phyloP scores from a whole-genome alignment of 2,113 vertebrate species.

The Grammomys dolichurus region DNA sequence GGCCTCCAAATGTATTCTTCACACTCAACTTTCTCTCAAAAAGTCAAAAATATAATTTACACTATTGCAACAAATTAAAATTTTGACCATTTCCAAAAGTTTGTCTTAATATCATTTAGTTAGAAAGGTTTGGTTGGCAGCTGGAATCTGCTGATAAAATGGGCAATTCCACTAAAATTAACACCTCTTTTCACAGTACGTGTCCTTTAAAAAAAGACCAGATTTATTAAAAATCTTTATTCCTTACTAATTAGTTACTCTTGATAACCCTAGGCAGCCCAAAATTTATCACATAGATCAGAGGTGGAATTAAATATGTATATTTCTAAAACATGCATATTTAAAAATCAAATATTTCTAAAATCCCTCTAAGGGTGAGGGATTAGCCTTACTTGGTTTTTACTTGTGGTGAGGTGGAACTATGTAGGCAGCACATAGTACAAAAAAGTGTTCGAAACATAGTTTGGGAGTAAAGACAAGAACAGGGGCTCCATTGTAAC shows the following conservation, averaged over 20 bases:
- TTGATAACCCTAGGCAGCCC: neutral
- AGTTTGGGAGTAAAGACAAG: neutral
- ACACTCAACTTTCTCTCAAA: neutral
- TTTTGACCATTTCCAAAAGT: neutral
- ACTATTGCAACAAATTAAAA: neutral
- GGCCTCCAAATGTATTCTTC: neutral
- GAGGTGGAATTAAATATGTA: neutral
- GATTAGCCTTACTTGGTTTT: too few species aligned
- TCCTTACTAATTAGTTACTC: neutral
- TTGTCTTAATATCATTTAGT: conserved; percentile 18
- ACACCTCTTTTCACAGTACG: neutral
- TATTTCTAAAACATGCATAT: neutral
- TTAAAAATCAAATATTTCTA: too few species aligned
- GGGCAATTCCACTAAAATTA: neutral
- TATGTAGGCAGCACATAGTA: too few species aligned
- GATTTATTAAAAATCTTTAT: neutral
- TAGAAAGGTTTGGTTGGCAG: neutral
- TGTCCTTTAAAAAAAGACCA: neutral
- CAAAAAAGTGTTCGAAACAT: neutral
- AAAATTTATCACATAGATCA: neutral
- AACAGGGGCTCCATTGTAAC: rapidly evolving
- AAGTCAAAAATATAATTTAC: neutral
- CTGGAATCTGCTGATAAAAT: conserved; percentile 55
- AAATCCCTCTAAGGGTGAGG: too few species aligned
- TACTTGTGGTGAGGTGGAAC: neutral